A percentile compares a stretch with the other conserved stretches of the same genome.
Conservation (phyloP, 2,797 vertebrate species). For the Cynodonichthys magdalenae region DNA sequence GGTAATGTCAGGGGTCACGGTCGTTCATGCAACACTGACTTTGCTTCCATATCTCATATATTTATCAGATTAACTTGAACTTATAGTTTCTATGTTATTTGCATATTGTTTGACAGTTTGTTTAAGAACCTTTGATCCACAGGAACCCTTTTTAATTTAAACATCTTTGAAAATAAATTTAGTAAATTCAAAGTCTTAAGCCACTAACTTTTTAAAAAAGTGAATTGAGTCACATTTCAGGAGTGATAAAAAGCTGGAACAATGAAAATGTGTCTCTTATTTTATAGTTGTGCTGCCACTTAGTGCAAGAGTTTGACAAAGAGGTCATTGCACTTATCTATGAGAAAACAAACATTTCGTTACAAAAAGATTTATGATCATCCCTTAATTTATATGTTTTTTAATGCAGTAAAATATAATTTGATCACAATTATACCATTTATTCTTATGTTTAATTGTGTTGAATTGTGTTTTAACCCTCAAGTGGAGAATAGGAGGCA, state of each 20-base stretch:
- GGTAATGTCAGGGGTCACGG: too few species aligned
- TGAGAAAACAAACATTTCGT: background rate
- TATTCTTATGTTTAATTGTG: background rate
- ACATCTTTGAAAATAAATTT: background rate
- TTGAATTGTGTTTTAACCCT: slow-evolving; percentile 39
- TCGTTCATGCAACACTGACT: too few species aligned
- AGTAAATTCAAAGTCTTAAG: background rate
- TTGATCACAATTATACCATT: too few species aligned
- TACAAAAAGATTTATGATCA: too few species aligned
- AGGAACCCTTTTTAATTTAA: background rate
- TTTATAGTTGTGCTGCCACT: background rate
- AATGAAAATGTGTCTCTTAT: background rate
- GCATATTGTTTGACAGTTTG: background rate
- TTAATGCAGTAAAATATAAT: background rate
- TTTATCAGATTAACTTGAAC: background rate
- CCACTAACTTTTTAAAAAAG: background rate
- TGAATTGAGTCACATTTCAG: background rate
- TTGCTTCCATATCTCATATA: background rate
- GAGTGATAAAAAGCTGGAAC: background rate
- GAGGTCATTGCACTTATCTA: background rate
- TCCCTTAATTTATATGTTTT: too few species aligned
- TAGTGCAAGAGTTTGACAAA: background rate
- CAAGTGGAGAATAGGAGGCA: slow-evolving; percentile 30
- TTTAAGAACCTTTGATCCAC: background rate
- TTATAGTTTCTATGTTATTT: background rate